Percentiles rank a stretch among this genome's conserved stretches.
Evolutionary conservation across 2,888 invertebrate species (phyloP).

Genomic region (Polylopha cassiicola): DNA sequence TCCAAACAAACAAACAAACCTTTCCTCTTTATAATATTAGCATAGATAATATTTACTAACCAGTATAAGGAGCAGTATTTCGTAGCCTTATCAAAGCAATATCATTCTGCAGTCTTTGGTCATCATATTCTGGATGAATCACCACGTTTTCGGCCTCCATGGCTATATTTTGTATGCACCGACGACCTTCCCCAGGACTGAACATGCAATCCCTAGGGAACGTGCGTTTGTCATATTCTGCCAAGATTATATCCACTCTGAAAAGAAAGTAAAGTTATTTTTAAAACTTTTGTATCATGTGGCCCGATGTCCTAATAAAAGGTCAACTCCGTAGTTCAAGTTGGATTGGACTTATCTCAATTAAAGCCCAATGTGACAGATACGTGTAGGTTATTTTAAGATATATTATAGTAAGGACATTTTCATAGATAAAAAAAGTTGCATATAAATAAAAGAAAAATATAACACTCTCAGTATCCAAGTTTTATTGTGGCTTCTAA

Average conservation of each 20-base stretch:
- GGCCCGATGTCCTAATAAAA: too few species aligned
- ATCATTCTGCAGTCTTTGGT: conserved; percentile 51
- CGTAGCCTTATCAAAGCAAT: conserved; percentile 55
- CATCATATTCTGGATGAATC: conserved; percentile 51
- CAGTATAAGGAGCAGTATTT: conserved; percentile 53
- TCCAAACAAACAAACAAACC: too few species aligned
- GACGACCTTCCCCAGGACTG: conserved; percentile 37
- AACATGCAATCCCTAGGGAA: conserved; percentile 59
- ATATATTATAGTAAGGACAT: too few species aligned
- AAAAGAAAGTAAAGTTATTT: conserved; percentile 23
- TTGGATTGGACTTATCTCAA: too few species aligned
- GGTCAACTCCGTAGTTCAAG: too few species aligned
- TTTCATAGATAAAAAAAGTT: too few species aligned
- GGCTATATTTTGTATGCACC: conserved; percentile 55
- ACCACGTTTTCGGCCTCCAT: conserved; percentile 45
- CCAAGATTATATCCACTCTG: conserved; percentile 55
- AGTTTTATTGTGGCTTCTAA: too few species aligned
- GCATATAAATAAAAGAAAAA: too few species aligned
- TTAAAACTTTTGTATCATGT: too few species aligned
- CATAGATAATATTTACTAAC: conserved; percentile 34
- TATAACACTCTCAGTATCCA: too few species aligned
- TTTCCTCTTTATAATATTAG: background rate
- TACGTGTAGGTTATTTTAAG: too few species aligned
- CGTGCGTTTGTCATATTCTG: conserved; percentile 63
- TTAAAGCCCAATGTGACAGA: too few species aligned